phyloP scores from a whole-genome alignment of 2,888 invertebrate species.

The Acrobasis consociella region DNA sequence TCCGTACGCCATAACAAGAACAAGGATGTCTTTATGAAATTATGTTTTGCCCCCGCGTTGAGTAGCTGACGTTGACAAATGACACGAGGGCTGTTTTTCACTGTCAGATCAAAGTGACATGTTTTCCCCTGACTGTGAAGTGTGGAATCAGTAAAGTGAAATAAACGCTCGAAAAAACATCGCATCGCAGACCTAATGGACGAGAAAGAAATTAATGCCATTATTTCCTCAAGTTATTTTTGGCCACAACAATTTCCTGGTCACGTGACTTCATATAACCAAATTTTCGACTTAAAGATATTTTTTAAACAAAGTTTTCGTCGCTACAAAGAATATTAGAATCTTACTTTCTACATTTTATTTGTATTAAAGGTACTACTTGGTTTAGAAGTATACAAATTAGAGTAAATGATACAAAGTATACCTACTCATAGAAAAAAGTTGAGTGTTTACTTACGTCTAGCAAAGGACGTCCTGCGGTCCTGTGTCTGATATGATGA shows the following conservation, averaged over 20 bases:
- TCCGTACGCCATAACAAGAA: slow-evolving; percentile 60
- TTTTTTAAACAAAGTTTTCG: no score
- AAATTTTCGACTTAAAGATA: no score
- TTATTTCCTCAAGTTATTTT: slow-evolving; percentile 25
- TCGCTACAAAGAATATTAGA: no score
- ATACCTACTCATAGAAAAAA: no score
- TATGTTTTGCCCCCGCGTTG: slow-evolving; percentile 72
- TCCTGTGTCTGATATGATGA: no score
- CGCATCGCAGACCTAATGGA: slow-evolving; percentile 40
- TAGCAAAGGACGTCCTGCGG: no score
- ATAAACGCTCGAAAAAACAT: slow-evolving; percentile 54
- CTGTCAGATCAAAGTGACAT: slow-evolving; percentile 79
- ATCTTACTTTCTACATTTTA: no score
- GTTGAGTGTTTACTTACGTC: no score
- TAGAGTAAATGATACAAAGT: no score
- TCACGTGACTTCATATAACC: slow-evolving; percentile 3
- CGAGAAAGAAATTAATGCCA: slow-evolving; percentile 35
- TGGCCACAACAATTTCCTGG: slow-evolving; percentile 11
- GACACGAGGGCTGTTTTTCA: slow-evolving; percentile 75
- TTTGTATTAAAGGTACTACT: no score
- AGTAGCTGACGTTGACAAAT: slow-evolving; percentile 79
- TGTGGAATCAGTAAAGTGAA: slow-evolving; percentile 68
- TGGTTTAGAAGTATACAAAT: no score
- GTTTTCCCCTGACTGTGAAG: slow-evolving; percentile 69
- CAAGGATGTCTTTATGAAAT: slow-evolving; percentile 79